A percentile compares a stretch with the other conserved stretches of the same genome.
These are phyloP conservation scores for Thera britannica DNA, from an alignment of 2,888 invertebrate genomes.

Conservation along the genomic window DNA sequence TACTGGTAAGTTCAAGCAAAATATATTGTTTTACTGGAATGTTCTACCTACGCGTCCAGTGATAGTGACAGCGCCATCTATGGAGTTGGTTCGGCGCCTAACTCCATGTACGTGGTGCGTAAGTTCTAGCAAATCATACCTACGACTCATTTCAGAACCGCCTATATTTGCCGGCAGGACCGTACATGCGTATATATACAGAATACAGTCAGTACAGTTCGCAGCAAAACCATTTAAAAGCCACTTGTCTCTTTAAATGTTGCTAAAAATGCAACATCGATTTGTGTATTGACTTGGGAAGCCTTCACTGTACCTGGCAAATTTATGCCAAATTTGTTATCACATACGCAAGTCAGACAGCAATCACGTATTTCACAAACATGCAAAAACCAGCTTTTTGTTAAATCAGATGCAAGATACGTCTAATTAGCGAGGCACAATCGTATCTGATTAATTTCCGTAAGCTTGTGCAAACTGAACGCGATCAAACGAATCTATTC, in stretches of 20 bases:
- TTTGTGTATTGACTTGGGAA: no score
- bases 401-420: slow-evolving; percentile 13
- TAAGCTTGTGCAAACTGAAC: slow-evolving; percentile 13
- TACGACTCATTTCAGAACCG: neutral
- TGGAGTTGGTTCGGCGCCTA: slow-evolving; percentile 59
- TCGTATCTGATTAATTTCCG: slow-evolving; percentile 31
- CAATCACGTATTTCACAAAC: no score
- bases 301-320: no score
- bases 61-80: slow-evolving; percentile 71
- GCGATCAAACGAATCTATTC: slow-evolving; percentile 6
- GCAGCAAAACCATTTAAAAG: no score
- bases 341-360: neutral
- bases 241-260: no score
- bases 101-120: slow-evolving; percentile 75
- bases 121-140: neutral
- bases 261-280: no score
- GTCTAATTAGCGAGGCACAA: slow-evolving; percentile 12
- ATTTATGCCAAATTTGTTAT: neutral
- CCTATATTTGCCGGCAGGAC: no score
- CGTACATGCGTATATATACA: no score
- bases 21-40: neutral
- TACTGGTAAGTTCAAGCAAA: slow-evolving; percentile 37
- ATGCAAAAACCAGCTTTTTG: neutral
- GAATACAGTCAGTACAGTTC: no score
- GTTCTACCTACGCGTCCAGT: neutral